These are phyloP conservation scores for Eurytoma adleriae DNA, from an alignment of 2,888 invertebrate species.

Conservation along the genomic window DNA sequence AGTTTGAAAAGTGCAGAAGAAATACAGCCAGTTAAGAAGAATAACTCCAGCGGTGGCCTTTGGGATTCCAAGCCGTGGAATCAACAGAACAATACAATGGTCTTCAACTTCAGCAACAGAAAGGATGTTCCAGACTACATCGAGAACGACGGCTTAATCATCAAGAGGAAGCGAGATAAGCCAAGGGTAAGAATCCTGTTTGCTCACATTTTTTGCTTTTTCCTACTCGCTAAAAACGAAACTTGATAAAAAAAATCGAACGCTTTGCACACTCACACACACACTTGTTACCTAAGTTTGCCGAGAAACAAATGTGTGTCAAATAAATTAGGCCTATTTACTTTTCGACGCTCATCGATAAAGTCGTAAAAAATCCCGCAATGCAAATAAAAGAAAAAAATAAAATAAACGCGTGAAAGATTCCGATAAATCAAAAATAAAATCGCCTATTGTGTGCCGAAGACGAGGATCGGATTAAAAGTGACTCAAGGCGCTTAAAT, in stretches of 20 bases:
- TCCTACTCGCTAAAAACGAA: background rate
- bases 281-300: no score
- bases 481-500: background rate
- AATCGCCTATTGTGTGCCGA: no score
- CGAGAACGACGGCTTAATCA: conserved; percentile 90
- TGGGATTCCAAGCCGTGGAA: conserved; percentile 77
- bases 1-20: conserved; percentile 74
- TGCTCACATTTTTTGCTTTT: conserved; percentile 1
- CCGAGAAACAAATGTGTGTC: no score
- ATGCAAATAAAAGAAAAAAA: background rate
- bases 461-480: no score
- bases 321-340: no score
- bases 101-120: conserved; percentile 91
- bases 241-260: background rate
- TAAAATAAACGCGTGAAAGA: no score
- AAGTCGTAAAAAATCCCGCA: no score
- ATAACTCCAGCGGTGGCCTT: conserved; percentile 67
- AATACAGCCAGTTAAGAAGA: conserved; percentile 72
- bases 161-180: conserved; percentile 81
- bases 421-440: no score
- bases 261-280: no score
- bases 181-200: conserved; percentile 46
- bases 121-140: conserved; percentile 94
- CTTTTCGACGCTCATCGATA: no score
- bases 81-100: conserved; percentile 84